Evolutionary conservation across 2,888 invertebrate species (phyloP).

Genomic region (Tipula confusa): DNA sequence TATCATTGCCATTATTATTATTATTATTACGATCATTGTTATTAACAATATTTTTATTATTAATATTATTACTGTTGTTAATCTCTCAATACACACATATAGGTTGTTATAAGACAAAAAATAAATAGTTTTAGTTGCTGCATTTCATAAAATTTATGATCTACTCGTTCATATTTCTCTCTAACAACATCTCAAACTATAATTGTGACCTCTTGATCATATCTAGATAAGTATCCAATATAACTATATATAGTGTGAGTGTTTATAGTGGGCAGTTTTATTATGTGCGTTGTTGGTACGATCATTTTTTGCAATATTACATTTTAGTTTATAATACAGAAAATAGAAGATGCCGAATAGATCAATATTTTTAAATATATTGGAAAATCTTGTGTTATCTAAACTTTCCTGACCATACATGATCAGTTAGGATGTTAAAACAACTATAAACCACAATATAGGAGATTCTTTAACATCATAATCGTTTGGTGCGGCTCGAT

Average conservation of each 20-base stretch:
- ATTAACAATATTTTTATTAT: background rate
- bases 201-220: background rate
- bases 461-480: too few species aligned
- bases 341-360: too few species aligned
- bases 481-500: too few species aligned
- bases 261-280: background rate
- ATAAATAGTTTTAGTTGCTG: background rate
- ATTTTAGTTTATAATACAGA: too few species aligned
- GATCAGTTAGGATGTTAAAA: too few species aligned
- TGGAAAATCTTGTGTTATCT: too few species aligned
- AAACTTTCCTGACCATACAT: too few species aligned
- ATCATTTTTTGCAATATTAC: too few species aligned
- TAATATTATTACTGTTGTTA: background rate
- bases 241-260: too few species aligned
- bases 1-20: background rate
- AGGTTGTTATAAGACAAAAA: background rate
- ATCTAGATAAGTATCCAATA: background rate
- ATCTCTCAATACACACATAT: background rate
- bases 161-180: background rate
- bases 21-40: background rate
- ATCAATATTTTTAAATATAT: too few species aligned
- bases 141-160: background rate
- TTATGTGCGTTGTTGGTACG: background rate
- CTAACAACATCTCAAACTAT: background rate
- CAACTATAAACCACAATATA: too few species aligned